Evolutionary conservation across 2,888 invertebrate species (phyloP), one percentile per base, ranked within the genome.

Genomic region (Alloscopus bannaensis): DNA sequence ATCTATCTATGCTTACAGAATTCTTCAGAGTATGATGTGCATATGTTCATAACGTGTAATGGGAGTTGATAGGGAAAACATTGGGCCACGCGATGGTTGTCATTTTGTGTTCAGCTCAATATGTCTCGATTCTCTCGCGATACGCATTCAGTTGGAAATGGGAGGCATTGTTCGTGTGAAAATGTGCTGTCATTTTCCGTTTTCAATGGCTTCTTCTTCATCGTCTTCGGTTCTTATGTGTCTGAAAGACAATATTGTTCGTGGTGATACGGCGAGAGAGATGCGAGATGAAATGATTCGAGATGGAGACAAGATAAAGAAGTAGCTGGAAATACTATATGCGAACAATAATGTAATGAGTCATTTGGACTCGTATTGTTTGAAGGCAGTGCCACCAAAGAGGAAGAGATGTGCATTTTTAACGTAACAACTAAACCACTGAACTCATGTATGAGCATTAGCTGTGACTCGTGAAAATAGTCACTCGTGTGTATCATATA

Each of bases 61-160:
- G 52, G 52, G 52, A 52, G 52, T 22, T n/a, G 52, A 52, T 42
- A 22, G 22, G 26, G n/a, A 52, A 6, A 57, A 57, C 57, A 29
- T 26, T n/a, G 22, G 22, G 75, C 75, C 75, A 75, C 75, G 75
- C 75, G 75, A 75, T 59, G 16, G 59, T 75, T 75, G 75, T 75
- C 75, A 75, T 60, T 59, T 31, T 45, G n/a, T 52, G 4, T 47
- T 47, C 47, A 6, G 8, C 6, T 36, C 45, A n/a, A 16, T 20
- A 8, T 4, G 4, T 52, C 52, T 52, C 20, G 52, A 52, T 6
- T 47, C 4, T 13, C 11, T 47, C 20, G 3, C 24, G 4, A 8
- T 24, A 24, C 52, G 8, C 52, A 24, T 20, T 52, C 52, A 52
- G 20, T 20, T n/a, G n/a, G 6, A 47, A 4, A n/a, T n/a, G n/a